phyloP scores from a whole-genome alignment of 2,113 vertebrate species.

The Ciconia stormi region DNA sequence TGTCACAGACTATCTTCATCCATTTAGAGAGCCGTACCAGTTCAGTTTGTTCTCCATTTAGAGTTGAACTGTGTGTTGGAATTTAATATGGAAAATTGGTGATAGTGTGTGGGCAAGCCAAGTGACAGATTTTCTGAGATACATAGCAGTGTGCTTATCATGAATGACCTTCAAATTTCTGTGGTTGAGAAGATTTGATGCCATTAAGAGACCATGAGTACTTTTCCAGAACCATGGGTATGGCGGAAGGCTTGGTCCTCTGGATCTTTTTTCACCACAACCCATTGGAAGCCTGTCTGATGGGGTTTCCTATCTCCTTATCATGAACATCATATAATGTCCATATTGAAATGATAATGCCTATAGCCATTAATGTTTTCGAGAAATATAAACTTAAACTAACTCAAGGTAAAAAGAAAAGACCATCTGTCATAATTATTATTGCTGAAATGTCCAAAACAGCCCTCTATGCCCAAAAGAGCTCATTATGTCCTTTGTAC shows the following conservation, averaged over 20 bases:
- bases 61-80: neutral
- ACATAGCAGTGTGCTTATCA: neutral
- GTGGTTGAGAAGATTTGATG: neutral
- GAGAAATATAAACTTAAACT: neutral
- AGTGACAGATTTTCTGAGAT: neutral
- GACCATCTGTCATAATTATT: neutral
- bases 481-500: neutral
- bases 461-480: neutral
- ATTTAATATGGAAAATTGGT: neutral
- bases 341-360: neutral
- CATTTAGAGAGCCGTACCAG: neutral
- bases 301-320: neutral
- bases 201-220: neutral
- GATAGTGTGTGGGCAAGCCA: neutral
- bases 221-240: neutral
- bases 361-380: neutral
- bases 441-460: neutral
- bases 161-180: neutral
- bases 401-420: neutral
- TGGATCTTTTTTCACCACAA: neutral
- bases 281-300: neutral
- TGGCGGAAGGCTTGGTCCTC: neutral
- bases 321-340: neutral
- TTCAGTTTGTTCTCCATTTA: neutral
- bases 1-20: neutral